Conservation (phyloP, 2,113 vertebrate species). For the Rutilus rutilus region DNA sequence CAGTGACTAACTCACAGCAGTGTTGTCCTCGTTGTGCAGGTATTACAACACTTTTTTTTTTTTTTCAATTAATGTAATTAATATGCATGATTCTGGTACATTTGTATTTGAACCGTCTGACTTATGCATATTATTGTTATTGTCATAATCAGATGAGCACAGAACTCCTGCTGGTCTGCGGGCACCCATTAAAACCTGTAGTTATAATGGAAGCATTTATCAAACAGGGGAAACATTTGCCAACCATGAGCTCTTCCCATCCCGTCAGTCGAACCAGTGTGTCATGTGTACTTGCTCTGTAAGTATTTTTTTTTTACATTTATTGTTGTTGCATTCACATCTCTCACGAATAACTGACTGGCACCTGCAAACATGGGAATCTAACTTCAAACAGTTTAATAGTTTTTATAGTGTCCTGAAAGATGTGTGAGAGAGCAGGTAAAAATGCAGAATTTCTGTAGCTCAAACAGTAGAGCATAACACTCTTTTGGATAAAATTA, state of each 20-base stretch:
- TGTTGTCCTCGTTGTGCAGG: constrained; percentile 91
- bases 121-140: constrained; percentile 14
- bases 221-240: constrained; percentile 90
- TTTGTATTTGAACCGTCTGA: background rate
- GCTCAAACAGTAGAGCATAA: background rate
- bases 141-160: constrained; percentile 71
- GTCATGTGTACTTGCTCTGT: constrained; percentile 93
- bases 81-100: background rate
- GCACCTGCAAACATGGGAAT: background rate
- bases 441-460: background rate
- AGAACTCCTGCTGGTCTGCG: constrained; percentile 84
- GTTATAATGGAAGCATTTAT: constrained; percentile 85
- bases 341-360: background rate
- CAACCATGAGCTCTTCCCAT: constrained; percentile 83
- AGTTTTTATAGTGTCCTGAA: background rate
- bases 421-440: background rate
- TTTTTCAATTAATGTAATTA: background rate
- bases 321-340: background rate
- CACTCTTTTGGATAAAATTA: background rate
- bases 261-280: constrained; percentile 87
- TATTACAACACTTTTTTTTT: constrained; percentile 57
- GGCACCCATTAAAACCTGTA: constrained; percentile 81
- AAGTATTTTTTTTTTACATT: constrained; percentile 63
- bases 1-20: constrained; percentile 83
- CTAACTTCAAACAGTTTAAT: background rate